Percentiles rank a stretch among this genome's conserved stretches.
These are phyloP conservation scores for Chrysaora quinquecirrha DNA, from an alignment of 30 jellyfish, hydroid and myxozoan species.

Conservation along the genomic window DNA sequence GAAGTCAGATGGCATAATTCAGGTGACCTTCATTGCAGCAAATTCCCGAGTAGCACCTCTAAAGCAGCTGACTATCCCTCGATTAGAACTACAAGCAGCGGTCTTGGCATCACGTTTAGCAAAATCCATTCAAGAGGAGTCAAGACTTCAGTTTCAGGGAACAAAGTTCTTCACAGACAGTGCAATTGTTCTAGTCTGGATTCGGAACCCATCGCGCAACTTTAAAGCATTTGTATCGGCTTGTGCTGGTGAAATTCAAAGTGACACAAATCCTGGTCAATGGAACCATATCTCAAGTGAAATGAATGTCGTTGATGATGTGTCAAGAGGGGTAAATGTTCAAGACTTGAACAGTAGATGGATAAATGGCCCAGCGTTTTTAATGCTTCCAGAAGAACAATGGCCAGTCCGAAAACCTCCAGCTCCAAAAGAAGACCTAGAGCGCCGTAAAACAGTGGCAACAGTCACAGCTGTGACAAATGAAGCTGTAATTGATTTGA, in stretches of 20 bases:
- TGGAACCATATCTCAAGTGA: constrained; percentile 44
- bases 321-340: constrained; percentile 21
- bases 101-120: constrained; percentile 16
- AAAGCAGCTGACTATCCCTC: constrained; percentile 13
- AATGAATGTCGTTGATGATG: constrained; percentile 26
- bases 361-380: constrained; percentile 34
- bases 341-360: constrained; percentile 31
- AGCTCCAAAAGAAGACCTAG: not conserved
- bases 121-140: constrained; percentile 13
- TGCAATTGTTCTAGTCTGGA: constrained; percentile 16
- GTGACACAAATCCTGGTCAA: constrained; percentile 28
- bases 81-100: constrained; percentile 3
- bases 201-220: constrained; percentile 29
- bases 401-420: constrained; percentile 12
- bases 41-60: constrained; percentile 7
- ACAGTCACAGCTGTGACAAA: not conserved
- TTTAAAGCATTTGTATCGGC: constrained; percentile 26
- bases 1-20: not conserved
- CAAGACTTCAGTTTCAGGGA: constrained; percentile 11
- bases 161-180: constrained; percentile 33
- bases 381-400: not conserved
- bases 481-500: constrained; percentile 7
- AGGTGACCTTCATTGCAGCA: not conserved
- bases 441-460: not conserved
- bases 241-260: constrained; percentile 29